A percentile compares a stretch with the other conserved stretches of the same genome.
Conservation (phyloP, 2,888 invertebrate genomes). For the Uropetala carovei region DNA sequence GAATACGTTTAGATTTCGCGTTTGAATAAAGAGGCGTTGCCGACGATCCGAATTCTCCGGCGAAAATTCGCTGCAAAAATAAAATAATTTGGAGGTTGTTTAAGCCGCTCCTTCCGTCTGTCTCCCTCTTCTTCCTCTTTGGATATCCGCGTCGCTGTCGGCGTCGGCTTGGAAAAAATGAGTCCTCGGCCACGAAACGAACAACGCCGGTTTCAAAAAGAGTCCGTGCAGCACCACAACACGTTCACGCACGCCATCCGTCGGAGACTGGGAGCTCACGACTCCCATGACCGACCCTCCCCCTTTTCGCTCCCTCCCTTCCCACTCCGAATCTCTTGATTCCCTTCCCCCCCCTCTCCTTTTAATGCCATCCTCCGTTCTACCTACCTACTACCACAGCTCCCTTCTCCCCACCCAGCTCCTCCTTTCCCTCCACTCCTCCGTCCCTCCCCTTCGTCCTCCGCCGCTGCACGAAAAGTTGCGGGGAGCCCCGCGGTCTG, state of each 20-base stretch:
- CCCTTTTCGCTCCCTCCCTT: background rate
- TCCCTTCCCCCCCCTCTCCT: background rate
- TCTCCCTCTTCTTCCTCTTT: conserved; percentile 4
- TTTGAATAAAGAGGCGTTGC: too few species aligned
- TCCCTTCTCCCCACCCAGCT: background rate
- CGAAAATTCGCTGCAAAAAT: too few species aligned
- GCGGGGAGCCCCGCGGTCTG: conserved; percentile 56
- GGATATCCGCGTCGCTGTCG: background rate
- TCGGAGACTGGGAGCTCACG: conserved; percentile 56
- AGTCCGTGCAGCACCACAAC: background rate
- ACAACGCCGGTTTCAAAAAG: background rate
- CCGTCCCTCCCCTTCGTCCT: background rate
- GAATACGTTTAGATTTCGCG: too few species aligned
- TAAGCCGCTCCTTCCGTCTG: too few species aligned
- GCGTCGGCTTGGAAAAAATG: background rate
- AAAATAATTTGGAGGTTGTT: too few species aligned
- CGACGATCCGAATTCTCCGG: too few species aligned
- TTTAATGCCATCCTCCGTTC: background rate
- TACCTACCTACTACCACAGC: background rate
- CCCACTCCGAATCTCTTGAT: background rate
- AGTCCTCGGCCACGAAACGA: background rate
- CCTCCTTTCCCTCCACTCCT: background rate
- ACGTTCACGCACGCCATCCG: conserved; percentile 62
- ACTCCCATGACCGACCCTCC: conserved; percentile 10
- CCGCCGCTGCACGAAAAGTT: conserved; percentile 59